phyloP scores from a whole-genome alignment of 2,888 invertebrate species.

The Harmothoe impar region DNA sequence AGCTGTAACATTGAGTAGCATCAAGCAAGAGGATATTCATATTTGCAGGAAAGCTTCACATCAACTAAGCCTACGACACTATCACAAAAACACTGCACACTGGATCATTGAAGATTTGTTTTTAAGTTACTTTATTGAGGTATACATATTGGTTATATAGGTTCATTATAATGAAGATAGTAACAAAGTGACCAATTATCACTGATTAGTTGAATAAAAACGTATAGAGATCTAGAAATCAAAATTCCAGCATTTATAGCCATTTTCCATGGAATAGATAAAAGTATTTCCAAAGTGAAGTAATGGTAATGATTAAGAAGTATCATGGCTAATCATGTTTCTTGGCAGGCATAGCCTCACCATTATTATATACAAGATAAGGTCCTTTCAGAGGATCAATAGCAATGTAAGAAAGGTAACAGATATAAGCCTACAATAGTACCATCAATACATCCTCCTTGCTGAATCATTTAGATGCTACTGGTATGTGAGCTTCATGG shows the following conservation, averaged over 20 bases:
- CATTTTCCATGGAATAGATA: not conserved
- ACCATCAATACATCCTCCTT: not conserved
- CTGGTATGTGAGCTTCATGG: not conserved
- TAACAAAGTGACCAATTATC: not conserved
- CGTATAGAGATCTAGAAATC: not conserved
- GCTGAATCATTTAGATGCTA: not conserved
- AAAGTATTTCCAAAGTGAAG: not conserved
- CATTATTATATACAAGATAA: too few relatives aligned
- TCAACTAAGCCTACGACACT: too few relatives aligned
- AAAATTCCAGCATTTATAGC: not conserved
- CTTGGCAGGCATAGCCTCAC: too few relatives aligned
- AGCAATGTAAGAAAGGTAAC: slow-evolving; percentile 9
- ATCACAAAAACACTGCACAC: not conserved
- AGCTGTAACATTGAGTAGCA: too few relatives aligned
- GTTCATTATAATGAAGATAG: not conserved
- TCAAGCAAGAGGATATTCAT: too few relatives aligned
- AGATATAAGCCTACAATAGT: not conserved
- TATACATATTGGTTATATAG: not conserved
- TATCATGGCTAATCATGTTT: too few relatives aligned
- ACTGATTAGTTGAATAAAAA: slow-evolving; percentile 13
- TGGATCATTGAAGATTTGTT: not conserved
- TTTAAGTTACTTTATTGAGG: slow-evolving; percentile 16
- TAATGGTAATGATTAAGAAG: not conserved
- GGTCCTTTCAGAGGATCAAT: not conserved
- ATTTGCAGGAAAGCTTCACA: too few relatives aligned